These are phyloP conservation scores for Heliconius ismenius DNA, from an alignment of 2,888 invertebrate species.

Conservation along the genomic window DNA sequence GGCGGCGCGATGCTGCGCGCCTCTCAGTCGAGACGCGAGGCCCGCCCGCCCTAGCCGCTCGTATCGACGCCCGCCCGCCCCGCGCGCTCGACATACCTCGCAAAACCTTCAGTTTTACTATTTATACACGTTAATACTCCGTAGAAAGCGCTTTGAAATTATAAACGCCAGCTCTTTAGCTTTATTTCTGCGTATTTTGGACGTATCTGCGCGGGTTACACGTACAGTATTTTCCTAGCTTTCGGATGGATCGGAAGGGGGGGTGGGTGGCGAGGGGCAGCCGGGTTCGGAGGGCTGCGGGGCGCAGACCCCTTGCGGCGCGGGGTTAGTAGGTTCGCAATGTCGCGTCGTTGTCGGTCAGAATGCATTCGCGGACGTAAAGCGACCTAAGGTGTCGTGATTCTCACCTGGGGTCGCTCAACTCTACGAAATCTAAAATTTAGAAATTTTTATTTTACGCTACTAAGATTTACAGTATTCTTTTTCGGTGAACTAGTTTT, in stretches of 20 bases:
- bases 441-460: conserved; percentile 16
- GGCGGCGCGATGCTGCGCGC: conserved; percentile 84
- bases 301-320: conserved; percentile 78
- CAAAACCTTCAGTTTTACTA: conserved; percentile 53
- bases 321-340: conserved; percentile 82
- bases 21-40: conserved; percentile 85
- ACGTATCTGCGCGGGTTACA: conserved; percentile 68
- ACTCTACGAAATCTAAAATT: conserved; percentile 53
- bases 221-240: conserved; percentile 78
- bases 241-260: conserved; percentile 76
- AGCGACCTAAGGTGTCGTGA: conserved; percentile 78
- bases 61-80: conserved; percentile 72
- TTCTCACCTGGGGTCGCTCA: conserved; percentile 75
- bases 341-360: conserved; percentile 80
- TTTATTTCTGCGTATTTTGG: conserved; percentile 44
- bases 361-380: conserved; percentile 82
- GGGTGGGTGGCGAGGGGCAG: conserved; percentile 59
- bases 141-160: conserved; percentile 48
- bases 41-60: conserved; percentile 82
- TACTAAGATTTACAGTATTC: neutral
- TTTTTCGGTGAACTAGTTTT: conserved; percentile 26
- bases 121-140: conserved; percentile 57
- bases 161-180: conserved; percentile 36
- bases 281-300: conserved; percentile 77
- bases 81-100: conserved; percentile 64